Conservation (phyloP, 2,113 vertebrate genomes). For the Mus spicilegus region DNA sequence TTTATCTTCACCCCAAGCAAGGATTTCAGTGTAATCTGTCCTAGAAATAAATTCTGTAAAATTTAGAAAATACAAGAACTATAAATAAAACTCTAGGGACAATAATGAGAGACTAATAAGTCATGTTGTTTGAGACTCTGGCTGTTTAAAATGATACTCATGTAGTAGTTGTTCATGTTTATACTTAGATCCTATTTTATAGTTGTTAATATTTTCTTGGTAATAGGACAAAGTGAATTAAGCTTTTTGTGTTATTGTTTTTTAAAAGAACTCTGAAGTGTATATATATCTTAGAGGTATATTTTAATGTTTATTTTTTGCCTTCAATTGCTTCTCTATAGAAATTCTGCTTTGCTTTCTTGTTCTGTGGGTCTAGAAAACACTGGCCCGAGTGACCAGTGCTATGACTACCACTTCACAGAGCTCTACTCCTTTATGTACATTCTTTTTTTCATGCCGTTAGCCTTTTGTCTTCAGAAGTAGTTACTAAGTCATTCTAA, state of each 20-base stretch:
- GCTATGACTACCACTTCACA: neutral
- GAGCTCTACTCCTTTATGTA: neutral
- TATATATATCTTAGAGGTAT: neutral
- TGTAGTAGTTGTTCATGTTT: neutral
- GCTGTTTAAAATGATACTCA: neutral
- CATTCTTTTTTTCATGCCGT: neutral
- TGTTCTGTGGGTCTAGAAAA: neutral
- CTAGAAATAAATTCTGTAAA: constrained; percentile 20
- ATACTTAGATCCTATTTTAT: neutral
- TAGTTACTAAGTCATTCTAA: constrained; percentile 21
- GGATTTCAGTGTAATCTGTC: constrained; percentile 39
- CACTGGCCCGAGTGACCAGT: neutral
- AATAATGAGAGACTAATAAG: neutral
- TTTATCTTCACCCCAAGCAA: constrained; percentile 17
- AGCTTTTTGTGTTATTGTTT: neutral
- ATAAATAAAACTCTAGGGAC: constrained; percentile 25
- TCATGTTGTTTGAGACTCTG: constrained; percentile 5
- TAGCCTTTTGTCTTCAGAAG: constrained; percentile 4
- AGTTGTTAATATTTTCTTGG: neutral
- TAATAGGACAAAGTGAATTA: constrained; percentile 45
- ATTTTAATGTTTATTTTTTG: neutral
- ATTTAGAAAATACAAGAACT: constrained; percentile 24
- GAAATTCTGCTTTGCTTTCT: neutral
- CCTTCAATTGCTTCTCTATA: constrained; percentile 12
- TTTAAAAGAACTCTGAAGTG: neutral